phyloP scores from a whole-genome alignment of 23 tunicate genomes.

The Corella eumyota region DNA sequence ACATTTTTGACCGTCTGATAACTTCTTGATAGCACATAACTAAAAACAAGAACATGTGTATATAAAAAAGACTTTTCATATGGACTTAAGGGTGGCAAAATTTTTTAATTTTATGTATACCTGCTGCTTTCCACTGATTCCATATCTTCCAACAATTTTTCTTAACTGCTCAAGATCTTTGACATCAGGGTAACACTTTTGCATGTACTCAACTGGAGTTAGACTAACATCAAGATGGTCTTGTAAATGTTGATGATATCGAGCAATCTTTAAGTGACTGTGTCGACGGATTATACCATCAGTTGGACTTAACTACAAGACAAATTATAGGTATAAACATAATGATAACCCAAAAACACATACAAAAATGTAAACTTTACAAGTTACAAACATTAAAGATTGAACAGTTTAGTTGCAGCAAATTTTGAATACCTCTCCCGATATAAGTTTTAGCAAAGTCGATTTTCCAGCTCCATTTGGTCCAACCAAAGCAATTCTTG shows the following conservation, averaged over 20 bases:
- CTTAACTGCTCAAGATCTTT: slow-evolving; percentile 66
- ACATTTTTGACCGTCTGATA: slow-evolving; percentile 81
- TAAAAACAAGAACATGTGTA: slow-evolving; percentile 2
- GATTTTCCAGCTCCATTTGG: slow-evolving; percentile 98
- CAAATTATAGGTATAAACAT: background rate
- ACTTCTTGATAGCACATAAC: slow-evolving; percentile 58
- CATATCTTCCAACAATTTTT: slow-evolving; percentile 77
- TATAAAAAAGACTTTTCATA: background rate
- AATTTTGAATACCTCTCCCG: slow-evolving; percentile 37
- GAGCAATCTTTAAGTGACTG: slow-evolving; percentile 88
- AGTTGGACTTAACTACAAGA: slow-evolving; percentile 50
- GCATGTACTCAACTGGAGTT: slow-evolving; percentile 83
- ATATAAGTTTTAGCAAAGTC: slow-evolving; percentile 64
- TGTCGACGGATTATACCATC: slow-evolving; percentile 90
- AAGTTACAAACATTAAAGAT: background rate
- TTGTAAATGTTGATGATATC: slow-evolving; percentile 92
- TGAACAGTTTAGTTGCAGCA: background rate
- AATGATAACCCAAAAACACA: background rate
- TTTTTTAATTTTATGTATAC: slow-evolving; percentile 2
- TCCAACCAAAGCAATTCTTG: slow-evolving; percentile 86
- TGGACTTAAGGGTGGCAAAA: background rate
- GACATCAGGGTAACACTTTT: slow-evolving; percentile 67
- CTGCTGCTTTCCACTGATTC: slow-evolving; percentile 91
- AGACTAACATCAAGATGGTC: slow-evolving; percentile 62
- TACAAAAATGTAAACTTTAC: background rate